Conservation (phyloP, 1,140 invertebrate species). For the Diuraphis noxia region DNA sequence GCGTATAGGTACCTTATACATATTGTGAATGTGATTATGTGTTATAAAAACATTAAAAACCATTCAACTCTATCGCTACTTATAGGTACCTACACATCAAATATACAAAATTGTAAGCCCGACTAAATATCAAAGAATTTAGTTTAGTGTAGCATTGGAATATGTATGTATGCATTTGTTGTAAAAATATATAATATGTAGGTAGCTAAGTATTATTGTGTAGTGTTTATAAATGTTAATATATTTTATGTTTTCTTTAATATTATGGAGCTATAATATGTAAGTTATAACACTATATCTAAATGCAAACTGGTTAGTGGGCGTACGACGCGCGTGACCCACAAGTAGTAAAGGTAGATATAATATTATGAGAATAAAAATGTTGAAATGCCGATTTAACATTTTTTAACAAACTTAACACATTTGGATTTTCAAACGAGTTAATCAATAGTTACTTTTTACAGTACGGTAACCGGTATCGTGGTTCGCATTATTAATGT, state of each 20-base stretch:
- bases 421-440: constrained; percentile 8
- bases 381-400: constrained; percentile 7
- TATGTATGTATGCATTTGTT: neutral
- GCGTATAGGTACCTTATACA: too few species aligned
- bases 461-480: neutral
- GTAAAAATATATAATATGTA: neutral
- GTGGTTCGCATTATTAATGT: neutral
- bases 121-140: neutral
- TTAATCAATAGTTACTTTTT: constrained; percentile 1
- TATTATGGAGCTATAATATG: neutral
- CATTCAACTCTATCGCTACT: too few species aligned
- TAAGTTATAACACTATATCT: neutral
- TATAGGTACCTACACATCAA: too few species aligned
- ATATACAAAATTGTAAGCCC: too few species aligned
- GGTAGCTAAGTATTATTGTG: neutral
- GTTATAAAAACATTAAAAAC: too few species aligned
- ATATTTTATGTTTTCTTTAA: neutral
- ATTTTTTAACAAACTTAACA: neutral
- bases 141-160: neutral
- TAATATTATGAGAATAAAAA: neutral
- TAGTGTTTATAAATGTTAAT: neutral
- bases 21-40: too few species aligned
- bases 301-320: neutral
- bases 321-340: neutral
- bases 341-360: neutral